Conservation (phyloP, 1,140 invertebrate genomes). For the Stegodyphus dumicola region DNA sequence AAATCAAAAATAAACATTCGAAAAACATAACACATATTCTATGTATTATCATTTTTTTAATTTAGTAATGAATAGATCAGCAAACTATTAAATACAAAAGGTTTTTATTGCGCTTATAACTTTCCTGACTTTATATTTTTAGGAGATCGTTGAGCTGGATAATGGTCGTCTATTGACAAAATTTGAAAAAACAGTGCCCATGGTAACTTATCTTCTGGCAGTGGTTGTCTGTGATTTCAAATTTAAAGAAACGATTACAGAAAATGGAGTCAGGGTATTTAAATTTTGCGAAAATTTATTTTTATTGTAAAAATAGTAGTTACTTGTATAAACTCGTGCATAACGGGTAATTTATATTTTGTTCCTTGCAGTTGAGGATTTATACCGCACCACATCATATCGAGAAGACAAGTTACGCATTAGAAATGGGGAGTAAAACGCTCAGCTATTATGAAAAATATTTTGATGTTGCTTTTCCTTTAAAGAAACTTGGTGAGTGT, state of each 20-base stretch:
- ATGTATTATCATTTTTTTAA: no score
- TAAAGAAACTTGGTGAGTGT: conserved; percentile 68
- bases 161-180: conserved; percentile 66
- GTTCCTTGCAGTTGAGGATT: conserved; percentile 74
- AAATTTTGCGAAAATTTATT: no score
- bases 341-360: neutral
- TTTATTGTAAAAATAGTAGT: no score
- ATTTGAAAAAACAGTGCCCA: conserved; percentile 85
- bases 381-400: conserved; percentile 93
- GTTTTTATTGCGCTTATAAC: no score
- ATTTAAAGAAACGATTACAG: conserved; percentile 64
- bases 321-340: neutral
- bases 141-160: conserved; percentile 18
- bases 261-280: conserved; percentile 66
- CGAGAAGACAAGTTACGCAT: conserved; percentile 90
- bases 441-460: conserved; percentile 60
- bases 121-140: neutral
- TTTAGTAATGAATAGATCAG: no score
- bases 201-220: conserved; percentile 92
- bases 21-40: no score
- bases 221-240: conserved; percentile 92
- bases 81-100: no score
- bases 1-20: no score
- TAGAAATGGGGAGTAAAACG: conserved; percentile 72
- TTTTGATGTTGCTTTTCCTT: conserved; percentile 65